These are phyloP conservation scores for Anastrepha obliqua DNA, from an alignment of 1,140 invertebrate species.

Conservation along the genomic window DNA sequence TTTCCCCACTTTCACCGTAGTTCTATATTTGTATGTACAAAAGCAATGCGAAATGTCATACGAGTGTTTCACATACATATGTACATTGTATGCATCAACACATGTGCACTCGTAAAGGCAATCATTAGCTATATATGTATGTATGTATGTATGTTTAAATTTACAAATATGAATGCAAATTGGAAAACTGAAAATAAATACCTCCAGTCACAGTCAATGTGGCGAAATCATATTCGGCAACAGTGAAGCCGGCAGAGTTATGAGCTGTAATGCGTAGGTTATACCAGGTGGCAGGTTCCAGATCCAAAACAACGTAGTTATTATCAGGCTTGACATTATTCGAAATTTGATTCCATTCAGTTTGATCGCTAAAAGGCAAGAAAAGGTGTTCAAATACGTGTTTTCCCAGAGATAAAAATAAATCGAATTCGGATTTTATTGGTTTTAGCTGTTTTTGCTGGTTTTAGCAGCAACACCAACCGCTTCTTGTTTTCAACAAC, in stretches of 20 bases:
- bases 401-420: not conserved
- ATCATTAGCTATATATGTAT: not conserved
- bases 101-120: constrained; percentile 1
- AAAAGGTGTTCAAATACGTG: not conserved
- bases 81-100: not conserved
- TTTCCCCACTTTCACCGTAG: constrained; percentile 62
- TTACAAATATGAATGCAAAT: constrained; percentile 58
- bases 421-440: not conserved
- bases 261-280: constrained; percentile 93
- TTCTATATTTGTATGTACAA: constrained; percentile 68
- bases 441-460: not conserved
- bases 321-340: constrained; percentile 93
- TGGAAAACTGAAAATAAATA: constrained; percentile 76
- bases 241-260: constrained; percentile 96
- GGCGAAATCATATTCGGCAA: constrained; percentile 95
- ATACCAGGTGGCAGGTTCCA: constrained; percentile 95
- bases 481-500: constrained; percentile 96
- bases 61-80: not conserved
- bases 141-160: constrained; percentile 23
- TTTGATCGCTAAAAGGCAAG: constrained; percentile 78
- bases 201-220: constrained; percentile 95
- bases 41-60: constrained; percentile 65
- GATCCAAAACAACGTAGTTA: constrained; percentile 92
- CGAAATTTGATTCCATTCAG: constrained; percentile 94
- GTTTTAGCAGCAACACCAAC: constrained; percentile 74